Evolutionary conservation across 2,113 vertebrate genomes (phyloP), one percentile per base, ranked within the genome.

Genomic region (Clinocottus analis): DNA sequence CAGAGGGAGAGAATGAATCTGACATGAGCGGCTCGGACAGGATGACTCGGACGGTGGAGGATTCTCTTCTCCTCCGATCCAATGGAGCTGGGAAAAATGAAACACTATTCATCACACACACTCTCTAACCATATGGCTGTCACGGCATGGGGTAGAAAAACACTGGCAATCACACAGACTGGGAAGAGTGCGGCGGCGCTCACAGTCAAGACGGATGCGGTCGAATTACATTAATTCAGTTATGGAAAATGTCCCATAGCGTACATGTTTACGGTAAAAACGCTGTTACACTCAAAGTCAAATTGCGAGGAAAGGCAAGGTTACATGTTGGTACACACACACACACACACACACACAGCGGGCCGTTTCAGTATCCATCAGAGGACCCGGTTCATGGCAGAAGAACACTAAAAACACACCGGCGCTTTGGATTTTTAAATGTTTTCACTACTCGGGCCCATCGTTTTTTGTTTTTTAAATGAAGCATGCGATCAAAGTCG

Each of bases 51-150:
- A 49, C 1, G 5, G 27, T 73, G 29, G 29, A 16, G 10, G 45
- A 45, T 62, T 29, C 31, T 58, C 45, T n/a, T n/a, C n/a, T n/a
- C n/a, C n/a, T 68, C 27, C 33, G 59, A 25, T 6, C 39, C 49
- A 49, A 6, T 51, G 53, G 29, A 39, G 58, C 49, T 41, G 49
- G n/a, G n/a, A n/a, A 56, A 49, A 83, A 41, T 51, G 47, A 86
- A 67, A 75, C 64, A 56, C 59, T 62, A 43, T 62, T 74, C 66
- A 72, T 83, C 73, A 72, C 61, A 75, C 64, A 63, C 37, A 82
- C 74, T 29, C 71, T 75, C 51, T 5, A 12, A 76, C 55, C 83
- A 85, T 81, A 85, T 77, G 85, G 85, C 53, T 76, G 77, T 62
- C 85, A 53, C 85, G 21, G 71, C 73, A 83, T 51, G 85, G 23